Evolutionary conservation across 2,797 vertebrate species (phyloP).

Genomic region (Poecilia wingei): DNA sequence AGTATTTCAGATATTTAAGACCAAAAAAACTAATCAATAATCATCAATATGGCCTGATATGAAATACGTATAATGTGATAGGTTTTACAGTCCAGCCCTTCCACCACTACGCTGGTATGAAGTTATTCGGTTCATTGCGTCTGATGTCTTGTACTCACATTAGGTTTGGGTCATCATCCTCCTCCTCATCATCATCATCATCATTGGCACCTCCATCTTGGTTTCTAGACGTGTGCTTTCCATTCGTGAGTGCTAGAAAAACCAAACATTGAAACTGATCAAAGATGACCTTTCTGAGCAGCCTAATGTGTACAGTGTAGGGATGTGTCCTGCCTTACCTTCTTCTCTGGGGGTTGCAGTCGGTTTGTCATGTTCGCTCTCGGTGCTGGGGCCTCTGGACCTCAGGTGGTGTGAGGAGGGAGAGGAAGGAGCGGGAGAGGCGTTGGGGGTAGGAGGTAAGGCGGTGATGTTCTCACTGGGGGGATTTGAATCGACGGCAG

Average conservation of each 20-base stretch:
- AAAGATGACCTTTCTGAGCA: not conserved
- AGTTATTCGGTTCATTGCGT: not conserved
- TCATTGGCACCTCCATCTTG: constrained; percentile 37
- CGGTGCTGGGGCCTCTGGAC: constrained; percentile 81
- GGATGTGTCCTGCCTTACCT: constrained; percentile 71
- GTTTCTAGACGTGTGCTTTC: constrained; percentile 83
- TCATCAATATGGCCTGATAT: too few species aligned
- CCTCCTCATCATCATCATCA: not conserved
- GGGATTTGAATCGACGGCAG: constrained; percentile 36
- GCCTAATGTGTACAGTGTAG: not conserved
- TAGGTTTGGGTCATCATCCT: constrained; percentile 63
- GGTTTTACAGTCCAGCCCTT: too few species aligned
- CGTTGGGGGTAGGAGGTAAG: constrained; percentile 57
- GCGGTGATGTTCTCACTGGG: constrained; percentile 53
- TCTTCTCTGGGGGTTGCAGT: constrained; percentile 74
- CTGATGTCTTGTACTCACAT: constrained; percentile 60
- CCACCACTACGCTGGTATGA: not conserved
- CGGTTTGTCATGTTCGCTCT: constrained; percentile 83
- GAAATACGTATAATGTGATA: too few species aligned
- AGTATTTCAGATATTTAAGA: too few species aligned
- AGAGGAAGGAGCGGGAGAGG: constrained; percentile 66
- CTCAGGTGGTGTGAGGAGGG: constrained; percentile 80
- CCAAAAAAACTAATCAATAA: too few species aligned
- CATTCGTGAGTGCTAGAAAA: constrained; percentile 86
- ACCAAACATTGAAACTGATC: constrained; percentile 27